Conservation (phyloP, 2,113 vertebrate species). For the Syrrhaptes paradoxus region DNA sequence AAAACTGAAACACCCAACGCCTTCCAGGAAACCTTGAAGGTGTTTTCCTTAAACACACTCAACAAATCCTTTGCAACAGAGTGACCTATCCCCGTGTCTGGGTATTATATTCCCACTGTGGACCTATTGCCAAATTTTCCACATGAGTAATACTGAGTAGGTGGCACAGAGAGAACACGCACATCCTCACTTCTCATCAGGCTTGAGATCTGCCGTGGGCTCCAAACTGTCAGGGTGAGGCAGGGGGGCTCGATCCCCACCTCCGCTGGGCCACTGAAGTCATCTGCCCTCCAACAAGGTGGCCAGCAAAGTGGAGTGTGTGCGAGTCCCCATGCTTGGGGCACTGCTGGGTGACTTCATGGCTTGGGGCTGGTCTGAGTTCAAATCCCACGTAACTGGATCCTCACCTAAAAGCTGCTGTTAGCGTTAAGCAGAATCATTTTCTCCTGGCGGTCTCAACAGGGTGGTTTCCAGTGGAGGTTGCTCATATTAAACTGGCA, state of each 20-base stretch:
- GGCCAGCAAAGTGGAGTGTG: rapidly evolving
- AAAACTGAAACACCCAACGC: constrained; percentile 42
- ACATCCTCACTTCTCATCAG: not conserved
- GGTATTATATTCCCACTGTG: not conserved
- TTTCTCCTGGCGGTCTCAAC: not conserved
- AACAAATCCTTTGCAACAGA: constrained; percentile 17
- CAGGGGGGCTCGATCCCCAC: rapidly evolving
- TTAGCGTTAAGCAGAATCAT: not conserved
- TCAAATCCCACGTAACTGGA: rapidly evolving
- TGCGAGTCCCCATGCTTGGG: not conserved
- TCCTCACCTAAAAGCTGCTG: not conserved
- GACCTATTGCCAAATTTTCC: constrained; percentile 9
- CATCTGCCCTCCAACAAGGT: not conserved
- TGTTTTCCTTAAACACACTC: constrained; percentile 50
- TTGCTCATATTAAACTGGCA: not conserved
- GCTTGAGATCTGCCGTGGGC: not conserved
- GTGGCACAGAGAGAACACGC: not conserved
- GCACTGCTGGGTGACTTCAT: not conserved
- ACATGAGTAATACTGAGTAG: not conserved
- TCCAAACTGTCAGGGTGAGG: not conserved
- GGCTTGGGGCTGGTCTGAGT: not conserved
- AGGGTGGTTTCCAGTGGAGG: not conserved
- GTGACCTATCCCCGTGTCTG: not conserved
- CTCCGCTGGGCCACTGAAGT: not conserved
- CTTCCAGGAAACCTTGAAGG: constrained; percentile 60